Conservation (phyloP, 2,113 vertebrate genomes). For the Prionailurus bengalensis region DNA sequence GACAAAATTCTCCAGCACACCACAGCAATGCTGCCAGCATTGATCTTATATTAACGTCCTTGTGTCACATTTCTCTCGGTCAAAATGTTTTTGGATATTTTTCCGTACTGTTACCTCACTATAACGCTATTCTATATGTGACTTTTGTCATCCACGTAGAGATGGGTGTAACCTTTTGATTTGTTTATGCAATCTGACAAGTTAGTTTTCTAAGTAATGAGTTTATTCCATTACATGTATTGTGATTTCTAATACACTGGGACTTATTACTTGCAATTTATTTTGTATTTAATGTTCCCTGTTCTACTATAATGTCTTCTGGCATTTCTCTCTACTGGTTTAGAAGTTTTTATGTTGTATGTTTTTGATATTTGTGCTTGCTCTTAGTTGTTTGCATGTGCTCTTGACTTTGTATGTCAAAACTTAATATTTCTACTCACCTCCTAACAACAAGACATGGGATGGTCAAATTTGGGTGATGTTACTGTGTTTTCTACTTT, state of each 20-base stretch:
- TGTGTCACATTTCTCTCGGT: not conserved
- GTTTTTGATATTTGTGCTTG: not conserved
- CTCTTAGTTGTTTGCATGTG: not conserved
- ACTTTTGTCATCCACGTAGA: not conserved
- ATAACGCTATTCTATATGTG: not conserved
- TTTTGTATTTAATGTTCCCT: not conserved
- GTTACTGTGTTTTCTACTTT: not conserved
- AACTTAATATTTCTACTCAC: not conserved
- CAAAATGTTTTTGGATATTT: not conserved
- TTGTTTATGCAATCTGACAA: not conserved
- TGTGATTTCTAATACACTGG: not conserved
- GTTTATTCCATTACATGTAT: not conserved
- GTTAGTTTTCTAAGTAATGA: not conserved
- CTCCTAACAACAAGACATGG: not conserved
- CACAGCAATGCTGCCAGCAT: not conserved
- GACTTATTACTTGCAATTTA: not conserved
- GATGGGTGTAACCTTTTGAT: not conserved
- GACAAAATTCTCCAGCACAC: not conserved
- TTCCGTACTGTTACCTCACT: not conserved
- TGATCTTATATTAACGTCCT: not conserved
- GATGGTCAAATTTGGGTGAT: not conserved
- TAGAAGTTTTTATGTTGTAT: not conserved
- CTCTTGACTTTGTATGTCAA: not conserved
- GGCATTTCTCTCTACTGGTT: not conserved
- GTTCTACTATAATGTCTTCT: not conserved